These are phyloP conservation scores for Heterotis niloticus DNA, from an alignment of 2,113 vertebrate species.

Conservation along the genomic window DNA sequence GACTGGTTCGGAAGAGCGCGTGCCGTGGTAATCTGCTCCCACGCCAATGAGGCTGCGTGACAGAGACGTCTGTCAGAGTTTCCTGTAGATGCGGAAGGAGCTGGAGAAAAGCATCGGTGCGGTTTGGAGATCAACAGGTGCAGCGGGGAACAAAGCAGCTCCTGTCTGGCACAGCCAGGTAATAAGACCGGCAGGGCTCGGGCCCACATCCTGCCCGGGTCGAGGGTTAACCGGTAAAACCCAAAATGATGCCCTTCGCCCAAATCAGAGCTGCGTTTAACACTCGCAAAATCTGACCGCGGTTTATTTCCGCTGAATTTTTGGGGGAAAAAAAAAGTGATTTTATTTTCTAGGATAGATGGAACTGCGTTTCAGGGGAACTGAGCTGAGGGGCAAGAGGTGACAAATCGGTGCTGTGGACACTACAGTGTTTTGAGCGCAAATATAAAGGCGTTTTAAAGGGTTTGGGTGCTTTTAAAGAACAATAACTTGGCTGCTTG, in stretches of 20 bases:
- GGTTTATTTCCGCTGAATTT: neutral
- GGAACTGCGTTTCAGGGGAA: no score
- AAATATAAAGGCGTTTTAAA: no score
- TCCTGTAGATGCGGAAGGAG: neutral
- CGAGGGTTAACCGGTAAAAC: neutral
- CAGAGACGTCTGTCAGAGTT: no score
- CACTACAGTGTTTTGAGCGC: no score
- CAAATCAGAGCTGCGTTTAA: slow-evolving; percentile 7
- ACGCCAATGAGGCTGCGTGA: no score
- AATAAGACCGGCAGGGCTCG: neutral
- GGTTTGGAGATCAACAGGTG: slow-evolving; percentile 18
- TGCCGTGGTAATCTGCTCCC: no score
- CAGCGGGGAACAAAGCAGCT: neutral
- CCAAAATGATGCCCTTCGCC: no score
- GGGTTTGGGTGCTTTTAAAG: neutral
- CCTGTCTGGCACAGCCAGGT: neutral
- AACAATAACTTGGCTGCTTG: slow-evolving; percentile 7
- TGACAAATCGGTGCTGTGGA: no score
- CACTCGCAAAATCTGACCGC: no score
- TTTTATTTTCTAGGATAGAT: no score
- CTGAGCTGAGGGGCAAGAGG: neutral
- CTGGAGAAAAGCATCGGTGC: neutral
- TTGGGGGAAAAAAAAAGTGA: no score
- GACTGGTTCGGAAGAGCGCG: no score
- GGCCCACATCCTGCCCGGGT: neutral